phyloP scores from a whole-genome alignment of 2,888 invertebrate genomes.

The Agrotis clavis region DNA sequence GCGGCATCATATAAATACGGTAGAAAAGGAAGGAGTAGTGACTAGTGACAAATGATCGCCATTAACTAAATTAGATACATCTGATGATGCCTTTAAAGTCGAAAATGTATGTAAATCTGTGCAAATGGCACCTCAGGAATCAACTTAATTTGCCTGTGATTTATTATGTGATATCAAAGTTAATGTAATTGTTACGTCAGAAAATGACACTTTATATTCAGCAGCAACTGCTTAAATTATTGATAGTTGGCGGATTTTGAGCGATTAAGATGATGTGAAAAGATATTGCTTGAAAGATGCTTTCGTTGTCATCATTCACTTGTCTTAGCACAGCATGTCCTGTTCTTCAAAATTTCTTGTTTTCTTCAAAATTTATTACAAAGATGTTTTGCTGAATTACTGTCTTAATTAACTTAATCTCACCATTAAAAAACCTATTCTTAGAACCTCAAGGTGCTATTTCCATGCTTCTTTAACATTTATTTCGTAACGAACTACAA shows the following conservation, averaged over 20 bases:
- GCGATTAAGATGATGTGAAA: background rate
- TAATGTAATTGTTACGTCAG: conserved; percentile 27
- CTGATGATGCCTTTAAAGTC: conserved; percentile 16
- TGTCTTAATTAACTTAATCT: background rate
- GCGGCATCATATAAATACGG: too few relatives aligned
- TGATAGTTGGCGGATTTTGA: background rate
- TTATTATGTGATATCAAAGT: conserved; percentile 23
- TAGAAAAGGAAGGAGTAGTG: background rate
- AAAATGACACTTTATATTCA: conserved; percentile 2
- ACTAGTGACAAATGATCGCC: conserved; percentile 4
- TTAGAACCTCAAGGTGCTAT: conserved; percentile 2
- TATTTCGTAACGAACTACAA: conserved; percentile 24
- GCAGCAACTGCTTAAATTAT: conserved; percentile 31
- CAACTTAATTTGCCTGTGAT: conserved; percentile 11
- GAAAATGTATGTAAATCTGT: conserved; percentile 52
- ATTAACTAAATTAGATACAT: conserved; percentile 39
- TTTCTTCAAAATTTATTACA: too few relatives aligned
- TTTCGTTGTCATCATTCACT: background rate
- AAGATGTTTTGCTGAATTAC: background rate
- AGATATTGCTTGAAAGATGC: conserved; percentile 1
- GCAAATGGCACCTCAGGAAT: conserved; percentile 20
- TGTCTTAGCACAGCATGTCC: too few relatives aligned
- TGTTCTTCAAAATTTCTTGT: too few relatives aligned
- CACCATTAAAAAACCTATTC: background rate
- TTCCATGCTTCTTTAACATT: background rate